Evolutionary conservation across 1,140 invertebrate genomes (phyloP), one percentile per base, ranked within the genome.

Genomic region (Pseudobourletiella spinata): DNA sequence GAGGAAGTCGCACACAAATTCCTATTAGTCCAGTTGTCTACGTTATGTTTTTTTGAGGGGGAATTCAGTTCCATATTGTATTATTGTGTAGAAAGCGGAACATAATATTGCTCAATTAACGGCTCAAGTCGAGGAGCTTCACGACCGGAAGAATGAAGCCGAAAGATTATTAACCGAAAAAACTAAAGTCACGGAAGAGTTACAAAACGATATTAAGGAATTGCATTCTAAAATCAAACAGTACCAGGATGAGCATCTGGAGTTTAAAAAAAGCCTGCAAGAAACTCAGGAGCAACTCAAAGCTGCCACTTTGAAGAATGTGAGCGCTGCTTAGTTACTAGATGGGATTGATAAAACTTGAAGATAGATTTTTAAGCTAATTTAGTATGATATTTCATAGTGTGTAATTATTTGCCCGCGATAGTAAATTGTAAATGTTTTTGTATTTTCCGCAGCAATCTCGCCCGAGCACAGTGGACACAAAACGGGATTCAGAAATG

Each of bases 241-340:
- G 6, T 61, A 61, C 30, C 51, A 61, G 24, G 14, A 18, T 2
- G 50, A 61, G n/a, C 52, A 54, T 46, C 28, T 44, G 11, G 59
- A 61, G 4, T 43, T 61, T 24, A 55, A 46, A 29, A 54, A 22
- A 43, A 18, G 26, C 28, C 42, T 61, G 2, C 25, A 35, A 30
- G 59, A 61, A 32, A 61, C 59, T 0, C 59, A 61, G 26, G 52
- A 55, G 15, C 46, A 61, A 35, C 16, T 61, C 22, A 30, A 44
- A 3, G 25, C 39, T 24, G 59, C 42, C 2, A 61, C 58, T 2
- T 39, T 51, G 6, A 52, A 60, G 52, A 52, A 52, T 60, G 52
- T 61, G 29, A 24, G 20, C 1, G n/a, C 20, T n/a, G n/a, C n/a
- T n/a, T n/a, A n/a, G n/a, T n/a, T n/a, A n/a, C n/a, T n/a, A n/a